phyloP scores from a whole-genome alignment of 37 sponge, comb jelly and placozoan species.

The Hormiphora californensis region DNA sequence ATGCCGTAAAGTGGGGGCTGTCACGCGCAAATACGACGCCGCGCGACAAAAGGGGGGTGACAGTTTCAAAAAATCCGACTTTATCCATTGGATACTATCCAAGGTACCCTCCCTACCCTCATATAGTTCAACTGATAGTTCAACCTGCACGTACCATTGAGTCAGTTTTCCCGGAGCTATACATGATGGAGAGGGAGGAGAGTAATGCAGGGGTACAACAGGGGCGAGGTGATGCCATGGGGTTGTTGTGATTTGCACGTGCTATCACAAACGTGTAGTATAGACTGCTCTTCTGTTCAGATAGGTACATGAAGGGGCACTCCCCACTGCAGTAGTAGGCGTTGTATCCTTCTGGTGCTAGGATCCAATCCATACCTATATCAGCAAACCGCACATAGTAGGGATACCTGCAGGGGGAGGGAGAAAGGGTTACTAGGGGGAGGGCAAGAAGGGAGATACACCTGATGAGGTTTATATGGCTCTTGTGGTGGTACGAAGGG shows the following conservation, averaged over 20 bases:
- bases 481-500: no score
- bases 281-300: slow-evolving; percentile 24
- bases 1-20: no score
- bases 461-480: no score
- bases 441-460: no score
- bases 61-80: no score
- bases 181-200: slow-evolving; percentile 36
- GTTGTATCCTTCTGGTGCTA: slow-evolving; percentile 42
- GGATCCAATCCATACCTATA: slow-evolving; percentile 34
- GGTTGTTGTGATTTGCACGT: slow-evolving; percentile 52
- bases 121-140: no score
- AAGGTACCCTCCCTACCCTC: no score
- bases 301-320: slow-evolving; percentile 46
- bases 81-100: no score
- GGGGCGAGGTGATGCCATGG: slow-evolving; percentile 48
- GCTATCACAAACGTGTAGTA: slow-evolving; percentile 55
- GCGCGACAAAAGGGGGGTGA: no score
- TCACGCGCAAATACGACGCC: no score
- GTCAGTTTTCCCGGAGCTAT: slow-evolving; percentile 30
- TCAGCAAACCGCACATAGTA: slow-evolving; percentile 30
- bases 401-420: slow-evolving; percentile 1
- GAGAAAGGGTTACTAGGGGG: no score
- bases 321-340: slow-evolving; percentile 51
- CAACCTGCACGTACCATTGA: neutral
- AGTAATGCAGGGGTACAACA: slow-evolving; percentile 34